Evolutionary conservation across 2,888 invertebrate genomes (phyloP), one percentile per base, ranked within the genome.

Genomic region (Neuroscelio doddi): DNA sequence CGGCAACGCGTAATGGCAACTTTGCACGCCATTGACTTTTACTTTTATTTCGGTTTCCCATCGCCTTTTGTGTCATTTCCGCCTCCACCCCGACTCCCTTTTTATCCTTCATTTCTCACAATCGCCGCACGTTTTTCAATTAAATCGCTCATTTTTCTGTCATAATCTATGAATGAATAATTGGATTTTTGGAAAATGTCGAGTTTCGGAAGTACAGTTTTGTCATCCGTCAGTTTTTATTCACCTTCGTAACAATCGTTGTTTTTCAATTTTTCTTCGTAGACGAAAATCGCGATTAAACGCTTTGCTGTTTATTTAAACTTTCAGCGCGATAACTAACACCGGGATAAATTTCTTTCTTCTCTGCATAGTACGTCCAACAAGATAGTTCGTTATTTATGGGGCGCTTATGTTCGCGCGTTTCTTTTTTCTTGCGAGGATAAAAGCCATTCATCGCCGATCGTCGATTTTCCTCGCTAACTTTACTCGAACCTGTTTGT

Each of bases 381-480:
- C 32, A 12, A 32, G 32, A 32, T 32, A 32, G 10, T 12, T 32
- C 10, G 32, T 32, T 32, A 32, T 32, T 32, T 32, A 32, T 32
- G 32, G 32, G 32, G 32, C 32, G 32, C 10, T 32, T 12, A 32
- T 32, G 8, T 32, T 32, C 32, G 32, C 32, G 32, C 32, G n/a
- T 32, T 32, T 10, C 10, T 32, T 10, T 32, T 9, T 32, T 32
- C 10, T 12, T 32, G 8, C 32, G n/a, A 3, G 32, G 32, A 32
- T 9, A 32, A 32, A 32, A 32, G 32, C 32, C 32, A 32, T 32
- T 32, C 32, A 32, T 32, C 32, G 32, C 8, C 32, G 32, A 3
- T 12, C 32, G 32, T 32, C 32, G 32, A 32, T n/a, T 32, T 32
- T 32, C 32, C 32, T 32, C 10, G 32, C 32, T n/a, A 32, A 32